Evolutionary conservation across 2,888 invertebrate genomes (phyloP).

Genomic region (Nemapogon koenigi): DNA sequence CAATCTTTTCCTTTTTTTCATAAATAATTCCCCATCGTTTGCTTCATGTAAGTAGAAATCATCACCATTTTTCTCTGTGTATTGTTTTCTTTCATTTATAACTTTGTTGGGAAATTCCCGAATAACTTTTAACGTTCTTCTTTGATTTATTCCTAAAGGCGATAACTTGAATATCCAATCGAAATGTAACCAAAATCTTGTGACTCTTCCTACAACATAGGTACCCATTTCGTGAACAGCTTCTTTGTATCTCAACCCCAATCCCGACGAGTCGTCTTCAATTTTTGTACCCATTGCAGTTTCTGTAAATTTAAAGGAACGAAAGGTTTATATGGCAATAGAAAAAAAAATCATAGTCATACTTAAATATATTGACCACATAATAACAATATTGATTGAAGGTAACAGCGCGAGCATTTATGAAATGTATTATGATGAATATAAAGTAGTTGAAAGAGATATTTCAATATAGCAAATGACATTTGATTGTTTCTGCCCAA

Average conservation of each 20-base stretch:
- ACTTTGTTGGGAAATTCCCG: slow-evolving; percentile 38
- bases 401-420: too few relatives aligned
- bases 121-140: slow-evolving; percentile 31
- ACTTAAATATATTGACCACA: too few relatives aligned
- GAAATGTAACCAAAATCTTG: slow-evolving; percentile 63
- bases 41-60: slow-evolving; percentile 10
- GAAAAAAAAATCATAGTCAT: too few relatives aligned
- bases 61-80: slow-evolving; percentile 17
- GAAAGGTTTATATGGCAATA: too few relatives aligned
- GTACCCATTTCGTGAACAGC: slow-evolving; percentile 56
- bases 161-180: slow-evolving; percentile 61
- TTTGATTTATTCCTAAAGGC: slow-evolving; percentile 52
- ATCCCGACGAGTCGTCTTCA: slow-evolving; percentile 32
- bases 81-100: slow-evolving; percentile 35
- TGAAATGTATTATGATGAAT: too few relatives aligned
- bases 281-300: slow-evolving; percentile 75
- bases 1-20: slow-evolving; percentile 45
- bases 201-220: slow-evolving; percentile 35
- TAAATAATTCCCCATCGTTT: slow-evolving; percentile 11
- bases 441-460: too few relatives aligned
- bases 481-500: too few relatives aligned
- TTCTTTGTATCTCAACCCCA: slow-evolving; percentile 59
- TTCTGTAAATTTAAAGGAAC: slow-evolving; percentile 36
- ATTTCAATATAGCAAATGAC: too few relatives aligned
- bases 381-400: too few relatives aligned